Conservation (phyloP, 2,888 invertebrate genomes). For the Drosophila sordidula region DNA sequence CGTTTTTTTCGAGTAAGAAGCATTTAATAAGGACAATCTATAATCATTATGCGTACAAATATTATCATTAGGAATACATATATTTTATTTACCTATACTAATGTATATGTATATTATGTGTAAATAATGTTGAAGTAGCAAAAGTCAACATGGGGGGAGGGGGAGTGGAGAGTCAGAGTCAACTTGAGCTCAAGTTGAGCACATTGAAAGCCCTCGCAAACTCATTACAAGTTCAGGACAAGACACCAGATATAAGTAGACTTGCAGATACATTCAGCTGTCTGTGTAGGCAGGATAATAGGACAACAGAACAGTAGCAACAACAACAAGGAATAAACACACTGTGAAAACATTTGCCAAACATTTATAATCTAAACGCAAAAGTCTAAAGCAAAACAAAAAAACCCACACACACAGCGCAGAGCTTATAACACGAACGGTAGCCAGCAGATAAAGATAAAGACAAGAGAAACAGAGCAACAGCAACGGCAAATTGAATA, state of each 20-base stretch:
- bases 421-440: constrained; percentile 45
- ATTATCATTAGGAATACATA: background rate
- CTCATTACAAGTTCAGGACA: constrained; percentile 29
- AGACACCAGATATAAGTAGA: constrained; percentile 4
- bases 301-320: constrained; percentile 24
- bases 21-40: background rate
- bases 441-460: constrained; percentile 31
- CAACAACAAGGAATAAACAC: constrained; percentile 4
- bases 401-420: constrained; percentile 26
- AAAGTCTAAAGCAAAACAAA: constrained; percentile 65
- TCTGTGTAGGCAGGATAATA: constrained; percentile 26
- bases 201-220: constrained; percentile 9
- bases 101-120: background rate
- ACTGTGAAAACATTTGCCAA: constrained; percentile 61
- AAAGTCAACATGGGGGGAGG: constrained; percentile 13
- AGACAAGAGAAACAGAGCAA: constrained; percentile 17
- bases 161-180: background rate
- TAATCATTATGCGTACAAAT: constrained; percentile 6
- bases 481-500: constrained; percentile 57
- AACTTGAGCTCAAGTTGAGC: constrained; percentile 14
- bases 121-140: constrained; percentile 7
- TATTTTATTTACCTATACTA: background rate
- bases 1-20: no score
- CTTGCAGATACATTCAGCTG: constrained; percentile 4
- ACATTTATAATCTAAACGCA: constrained; percentile 68